Conservation (phyloP, 2,113 vertebrate genomes). For the Neofelis nebulosa region DNA sequence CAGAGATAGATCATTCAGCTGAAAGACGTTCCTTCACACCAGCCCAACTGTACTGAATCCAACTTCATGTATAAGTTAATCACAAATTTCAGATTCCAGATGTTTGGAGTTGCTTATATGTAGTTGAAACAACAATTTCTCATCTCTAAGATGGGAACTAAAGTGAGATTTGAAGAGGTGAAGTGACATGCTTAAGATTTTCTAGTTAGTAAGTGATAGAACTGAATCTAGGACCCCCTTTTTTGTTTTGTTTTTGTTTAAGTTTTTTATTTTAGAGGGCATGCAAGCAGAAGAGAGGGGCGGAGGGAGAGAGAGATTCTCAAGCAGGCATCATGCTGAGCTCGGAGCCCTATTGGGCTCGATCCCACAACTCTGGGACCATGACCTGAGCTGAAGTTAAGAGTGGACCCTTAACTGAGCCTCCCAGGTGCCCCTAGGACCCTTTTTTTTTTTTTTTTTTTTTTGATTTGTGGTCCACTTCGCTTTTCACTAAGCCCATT, state of each 20-base stretch:
- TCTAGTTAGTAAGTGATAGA: constrained; percentile 12
- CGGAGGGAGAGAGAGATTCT: too few species aligned
- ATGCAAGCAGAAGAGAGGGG: too few species aligned
- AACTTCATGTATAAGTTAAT: neutral
- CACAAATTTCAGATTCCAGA: neutral
- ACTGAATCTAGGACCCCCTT: neutral
- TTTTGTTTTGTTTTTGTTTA: too few species aligned
- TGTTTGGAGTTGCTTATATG: constrained; percentile 37
- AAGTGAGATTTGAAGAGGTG: constrained; percentile 23
- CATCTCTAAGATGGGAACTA: neutral
- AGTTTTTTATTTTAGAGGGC: too few species aligned
- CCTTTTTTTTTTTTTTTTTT: neutral
- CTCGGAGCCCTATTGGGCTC: too few species aligned
- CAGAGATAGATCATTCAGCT: neutral
- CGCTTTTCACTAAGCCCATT: neutral
- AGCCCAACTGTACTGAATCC: neutral
- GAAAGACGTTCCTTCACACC: neutral
- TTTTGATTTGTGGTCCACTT: neutral
- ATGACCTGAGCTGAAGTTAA: too few species aligned
- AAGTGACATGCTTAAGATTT: constrained; percentile 31
- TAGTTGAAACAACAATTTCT: constrained; percentile 33
- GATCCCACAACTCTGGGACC: too few species aligned
- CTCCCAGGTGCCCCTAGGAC: neutral
- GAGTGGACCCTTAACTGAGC: too few species aligned
- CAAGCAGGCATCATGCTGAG: too few species aligned